Evolutionary conservation across 2,113 vertebrate genomes (phyloP), one percentile per base, ranked within the genome.

Genomic region (Embiotoca jacksoni): DNA sequence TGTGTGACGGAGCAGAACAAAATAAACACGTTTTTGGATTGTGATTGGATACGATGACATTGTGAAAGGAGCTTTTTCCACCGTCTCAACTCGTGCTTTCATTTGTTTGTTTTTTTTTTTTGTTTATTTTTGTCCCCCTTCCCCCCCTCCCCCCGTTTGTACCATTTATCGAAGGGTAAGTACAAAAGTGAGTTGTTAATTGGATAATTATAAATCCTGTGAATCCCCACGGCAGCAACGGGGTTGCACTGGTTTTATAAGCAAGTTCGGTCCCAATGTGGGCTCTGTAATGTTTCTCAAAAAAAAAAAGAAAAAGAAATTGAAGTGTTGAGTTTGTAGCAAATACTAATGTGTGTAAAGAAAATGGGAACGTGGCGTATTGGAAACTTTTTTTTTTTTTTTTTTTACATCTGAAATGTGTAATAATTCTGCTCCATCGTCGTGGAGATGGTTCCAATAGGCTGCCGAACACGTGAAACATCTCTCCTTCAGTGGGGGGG

Each of bases 251-350:
- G 71, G 84, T 72, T 85, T 90, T 87, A 81, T 82, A 81, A 79
- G 72, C 62, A 86, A 57, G 75, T 90, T 75, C 59, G 80, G 80
- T 86, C 86, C 89, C 84, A 75, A 78, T 88, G 82, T 91, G 91
- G 89, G 88, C 84, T 90, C 85, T 91, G 89, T 93, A 90, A 89
- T 87, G 80, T 91, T 93, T 91, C 85, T 86, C 75, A 61, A 68
- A 78, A 85, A 63, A 66, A 63, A 88, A 83, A 41, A 88, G 81
- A 35, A 72, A 67, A 75, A 62, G 63, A 82, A 87, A 82, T 83
- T 71, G 49, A 92, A 87, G 63, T 78, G 85, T 87, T 80, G 72
- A 84, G 85, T 84, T 85, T 91, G 88, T 91, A 92, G 89, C 86
- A 94, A 93, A 93, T 89, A 85, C 77, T 82, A 83, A 83, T 89